Conservation (phyloP, 2,113 vertebrate species). For the Pelodiscus sinensis region DNA sequence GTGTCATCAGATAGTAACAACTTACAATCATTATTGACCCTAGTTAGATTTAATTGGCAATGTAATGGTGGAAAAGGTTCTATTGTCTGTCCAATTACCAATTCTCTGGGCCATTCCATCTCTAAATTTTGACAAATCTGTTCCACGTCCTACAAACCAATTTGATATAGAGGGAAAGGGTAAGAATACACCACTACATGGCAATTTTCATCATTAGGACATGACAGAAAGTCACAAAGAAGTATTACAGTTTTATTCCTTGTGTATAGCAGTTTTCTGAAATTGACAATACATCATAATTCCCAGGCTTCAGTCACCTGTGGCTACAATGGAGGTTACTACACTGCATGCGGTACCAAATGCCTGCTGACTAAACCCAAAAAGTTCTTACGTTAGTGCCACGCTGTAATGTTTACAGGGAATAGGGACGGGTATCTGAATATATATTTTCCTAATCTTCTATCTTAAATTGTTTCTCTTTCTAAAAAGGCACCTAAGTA, state of each 20-base stretch:
- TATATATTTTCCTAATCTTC: background rate
- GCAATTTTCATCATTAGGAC: background rate
- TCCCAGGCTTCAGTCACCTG: background rate
- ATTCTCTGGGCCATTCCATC: background rate
- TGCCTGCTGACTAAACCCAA: background rate
- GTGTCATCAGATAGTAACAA: background rate
- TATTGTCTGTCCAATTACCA: background rate
- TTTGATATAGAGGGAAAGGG: background rate
- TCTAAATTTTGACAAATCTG: background rate
- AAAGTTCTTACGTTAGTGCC: rapidly evolving
- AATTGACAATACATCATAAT: background rate
- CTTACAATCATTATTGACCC: background rate
- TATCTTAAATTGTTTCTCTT: background rate
- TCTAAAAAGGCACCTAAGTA: background rate
- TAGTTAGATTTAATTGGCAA: constrained; percentile 16
- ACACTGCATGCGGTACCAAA: background rate
- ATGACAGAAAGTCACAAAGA: background rate
- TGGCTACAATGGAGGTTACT: background rate
- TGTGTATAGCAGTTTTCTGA: background rate
- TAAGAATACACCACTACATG: background rate
- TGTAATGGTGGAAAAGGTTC: constrained; percentile 34
- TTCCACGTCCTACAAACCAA: background rate
- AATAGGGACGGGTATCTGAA: background rate
- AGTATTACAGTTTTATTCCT: background rate
- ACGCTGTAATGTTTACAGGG: rapidly evolving